Base-by-base conservation (phyloP, 1,140 invertebrate species). In the Solenopsis invicta region DNA sequence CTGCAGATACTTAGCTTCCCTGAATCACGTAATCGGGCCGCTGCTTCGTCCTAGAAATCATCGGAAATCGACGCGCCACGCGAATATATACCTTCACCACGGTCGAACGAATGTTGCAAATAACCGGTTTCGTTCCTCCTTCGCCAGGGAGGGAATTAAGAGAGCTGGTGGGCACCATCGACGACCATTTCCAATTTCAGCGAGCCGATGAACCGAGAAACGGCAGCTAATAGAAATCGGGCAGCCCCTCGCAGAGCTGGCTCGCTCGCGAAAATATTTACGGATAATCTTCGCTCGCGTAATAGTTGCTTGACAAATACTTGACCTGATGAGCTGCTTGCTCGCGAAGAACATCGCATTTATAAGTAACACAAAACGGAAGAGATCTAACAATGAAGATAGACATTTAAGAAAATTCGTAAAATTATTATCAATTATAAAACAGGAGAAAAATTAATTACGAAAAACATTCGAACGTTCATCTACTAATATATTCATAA, bases 151-250 rank as follows among this genome's bases (percentile, higher is more conserved):
- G 24, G 21, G 54, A 75, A 84, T 84, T 84, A 84, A 75, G 54
- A 84, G 69, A 59, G 24, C n/a, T 21, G 34, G 16, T 41, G 16
- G 61, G 62, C 59, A 48, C 54, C 69, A 29, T 18, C 80, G 66
- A 72, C 67, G 52, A 82, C 80, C 80, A 75, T 84, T 84, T 84
- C 29, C 80, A 84, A 84, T 84, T 84, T 84, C 41, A 75, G 18
- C 54, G 80, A 61, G n/a, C 56, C 54, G 80, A 61, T 84, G 80
- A 62, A 37, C 54, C 69, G 56, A 75, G 54, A 84, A 82, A 74
- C 21, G 52, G 18, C 18, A 37, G 80, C 41, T 82, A 82, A 82
- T 82, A 61, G 67, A 74, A 84, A 75, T 18, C 50, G 67, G 24
- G 9, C 56, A 13, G 8, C 54, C 24, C 9, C 37, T 37, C 18